Base-by-base conservation (phyloP, 2,888 invertebrate species). In the Limnephilus auricula region DNA sequence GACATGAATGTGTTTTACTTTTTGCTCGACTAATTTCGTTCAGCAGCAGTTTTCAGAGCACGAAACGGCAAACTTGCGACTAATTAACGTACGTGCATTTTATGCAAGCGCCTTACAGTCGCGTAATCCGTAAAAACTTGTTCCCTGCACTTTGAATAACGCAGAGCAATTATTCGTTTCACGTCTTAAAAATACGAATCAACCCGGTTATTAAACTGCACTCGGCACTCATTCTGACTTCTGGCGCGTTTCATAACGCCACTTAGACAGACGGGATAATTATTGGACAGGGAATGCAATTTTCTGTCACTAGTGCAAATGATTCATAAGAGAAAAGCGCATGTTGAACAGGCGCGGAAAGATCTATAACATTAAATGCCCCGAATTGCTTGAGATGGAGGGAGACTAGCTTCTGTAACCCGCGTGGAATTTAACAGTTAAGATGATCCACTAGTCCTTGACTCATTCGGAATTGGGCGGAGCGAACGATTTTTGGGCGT, bases 51-150 rank as follows among this genome's bases (percentile, higher is more conserved):
- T 32, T 89, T 90, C 50, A 34, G 83, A 34, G 90, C 90, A 90
- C 90, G 84, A 65, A 83, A 90, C 34, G 83, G 45, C 90, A 90
- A 90, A 90, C 90, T 90, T 50, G 83, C 34, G 50, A 83, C 87
- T 90, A 90, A 90, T 90, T 90, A 90, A 65, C 90, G 65, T 84
- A 83, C 82, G 90, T 83, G 80, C 89, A 83, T 65, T 83, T 83
- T 88, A 88, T 34, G 37, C 65, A 50, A 90, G 90, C 90, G 37
- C 50, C 31, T 13, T 40, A 34, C 79, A 37, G 87, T 78, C 87
- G 79, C 78, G 50, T 45, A 40, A 78, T 88, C 25, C 87, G 87
- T 78, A 78, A 88, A 85, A 85, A 85, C 85, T 85, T 78, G 10
- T 32, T 31, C 87, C 15, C 30, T 12, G 65, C 87, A 50, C 78